Percentiles rank a stretch among this genome's conserved stretches.
These are phyloP conservation scores for Sarcophaga caerulescens DNA, from an alignment of 2,888 invertebrate species.

Conservation along the genomic window DNA sequence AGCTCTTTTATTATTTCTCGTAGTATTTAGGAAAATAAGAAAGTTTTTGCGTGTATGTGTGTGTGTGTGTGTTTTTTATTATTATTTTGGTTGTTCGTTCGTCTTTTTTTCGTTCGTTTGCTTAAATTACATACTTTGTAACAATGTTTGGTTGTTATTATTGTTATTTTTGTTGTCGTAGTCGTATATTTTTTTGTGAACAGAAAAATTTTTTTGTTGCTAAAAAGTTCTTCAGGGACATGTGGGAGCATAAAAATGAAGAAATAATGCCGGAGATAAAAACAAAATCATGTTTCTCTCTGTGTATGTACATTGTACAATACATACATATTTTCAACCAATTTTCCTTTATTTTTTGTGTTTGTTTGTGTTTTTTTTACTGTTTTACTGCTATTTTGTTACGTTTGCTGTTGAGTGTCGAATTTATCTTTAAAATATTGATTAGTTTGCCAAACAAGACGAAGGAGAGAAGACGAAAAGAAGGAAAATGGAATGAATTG, in stretches of 20 bases:
- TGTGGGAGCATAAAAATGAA: slow-evolving; percentile 47
- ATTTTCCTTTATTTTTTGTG: too few relatives aligned
- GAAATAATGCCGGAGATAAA: slow-evolving; percentile 41
- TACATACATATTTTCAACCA: too few relatives aligned
- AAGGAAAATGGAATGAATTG: not conserved
- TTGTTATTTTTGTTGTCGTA: slow-evolving; percentile 3
- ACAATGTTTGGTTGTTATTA: slow-evolving; percentile 11
- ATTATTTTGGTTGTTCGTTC: too few relatives aligned
- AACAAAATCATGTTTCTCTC: slow-evolving; percentile 44
- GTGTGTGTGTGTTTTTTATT: too few relatives aligned
- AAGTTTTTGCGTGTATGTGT: too few relatives aligned
- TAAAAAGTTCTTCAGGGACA: slow-evolving; percentile 46
- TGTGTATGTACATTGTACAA: not conserved
- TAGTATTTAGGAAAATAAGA: too few relatives aligned
- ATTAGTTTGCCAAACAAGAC: slow-evolving; percentile 46
- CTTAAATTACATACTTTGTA: slow-evolving; percentile 29
- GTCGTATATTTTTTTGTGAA: not conserved
- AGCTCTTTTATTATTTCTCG: too few relatives aligned
- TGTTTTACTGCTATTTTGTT: slow-evolving; percentile 3
- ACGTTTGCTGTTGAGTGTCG: slow-evolving; percentile 47
- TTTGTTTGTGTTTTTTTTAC: not conserved
- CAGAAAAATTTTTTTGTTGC: not conserved
- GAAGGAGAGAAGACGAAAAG: not conserved
- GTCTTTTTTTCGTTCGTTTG: not conserved
- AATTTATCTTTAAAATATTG: slow-evolving; percentile 61